Evolutionary conservation across 2,888 invertebrate species (phyloP), one percentile per base, ranked within the genome.

Genomic region (Yponomeuta sedellus): DNA sequence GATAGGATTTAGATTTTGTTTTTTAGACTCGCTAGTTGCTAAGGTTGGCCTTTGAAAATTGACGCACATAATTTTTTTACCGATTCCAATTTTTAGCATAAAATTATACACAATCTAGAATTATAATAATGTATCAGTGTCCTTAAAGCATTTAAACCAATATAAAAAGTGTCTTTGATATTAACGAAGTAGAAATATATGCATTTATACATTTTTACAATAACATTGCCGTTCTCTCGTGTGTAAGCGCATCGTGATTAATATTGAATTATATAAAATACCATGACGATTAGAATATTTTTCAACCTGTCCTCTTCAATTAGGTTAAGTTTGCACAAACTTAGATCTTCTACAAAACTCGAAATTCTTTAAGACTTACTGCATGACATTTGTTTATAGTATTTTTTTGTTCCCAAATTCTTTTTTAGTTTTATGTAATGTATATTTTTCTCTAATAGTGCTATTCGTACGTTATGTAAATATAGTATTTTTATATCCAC

Each of bases 171-270:
- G 58, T 66, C 66, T 63, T 67, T 70, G 64, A 61, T 68, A 66
- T 65, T 70, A 69, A 68, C 69, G 71, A 69, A 70, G 56, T 70
- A 69, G 68, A 56, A 69, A 73, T 77, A 77, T 77, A 77, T 73
- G 80, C 80, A 79, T 77, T 77, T 80, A 79, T 76, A 76, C 39
- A 75, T 76, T 77, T 75, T 83, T 68, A 62, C 68, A 63, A 68
- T 66, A 70, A 70, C 70, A 69, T 40, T 44, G 39, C 25, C 11
- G 12, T 83, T 82, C 80, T 22, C 25, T 19, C 59, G 59, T 52
- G 44, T 22, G 59, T 59, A 59, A 19, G 16, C 44, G 58, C 20
- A 58, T 58, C n/a, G 20, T 19, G 25, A 61, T 34, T 6, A n/a
- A 61, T 34, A 34, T 34, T 34, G 34, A 34, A 10, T 34, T 34